Conservation (phyloP, 1,140 invertebrate genomes). For the Acyrthosiphon pisum region DNA sequence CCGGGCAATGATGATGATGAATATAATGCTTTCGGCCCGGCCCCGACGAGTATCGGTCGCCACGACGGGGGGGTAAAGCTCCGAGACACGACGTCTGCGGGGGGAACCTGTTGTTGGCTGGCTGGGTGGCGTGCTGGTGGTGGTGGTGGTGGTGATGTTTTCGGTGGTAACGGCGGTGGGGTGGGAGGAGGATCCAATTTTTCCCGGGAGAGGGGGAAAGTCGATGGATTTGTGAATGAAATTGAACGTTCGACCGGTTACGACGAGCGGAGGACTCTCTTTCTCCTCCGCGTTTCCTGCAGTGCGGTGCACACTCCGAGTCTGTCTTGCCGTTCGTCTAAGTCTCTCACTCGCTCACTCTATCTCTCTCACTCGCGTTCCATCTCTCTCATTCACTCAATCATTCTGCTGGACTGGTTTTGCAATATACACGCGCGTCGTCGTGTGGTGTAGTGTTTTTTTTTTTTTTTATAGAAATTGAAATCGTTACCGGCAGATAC, state of each 20-base stretch:
- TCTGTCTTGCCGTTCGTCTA: not conserved
- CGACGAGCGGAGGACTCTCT: not conserved
- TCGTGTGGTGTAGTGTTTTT: no score
- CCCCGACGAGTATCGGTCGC: not conserved
- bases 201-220: not conserved
- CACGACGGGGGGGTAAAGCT: conserved; percentile 22
- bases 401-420: conserved; percentile 37
- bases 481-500: conserved; percentile 39
- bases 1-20: conserved; percentile 48
- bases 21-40: conserved; percentile 33
- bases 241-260: conserved; percentile 51
- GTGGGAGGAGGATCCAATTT: not conserved
- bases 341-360: not conserved
- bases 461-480: conserved; percentile 44
- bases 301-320: not conserved
- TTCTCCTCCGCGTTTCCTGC: conserved; percentile 25
- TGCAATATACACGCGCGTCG: not conserved
- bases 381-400: not conserved
- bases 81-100: not conserved
- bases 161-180: not conserved
- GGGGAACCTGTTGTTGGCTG: not conserved
- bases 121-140: no score
- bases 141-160: no score
- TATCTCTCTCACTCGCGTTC: not conserved
- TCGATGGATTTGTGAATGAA: conserved; percentile 52